Conservation (phyloP, 1,140 invertebrate genomes). For the Nymphalis io region DNA sequence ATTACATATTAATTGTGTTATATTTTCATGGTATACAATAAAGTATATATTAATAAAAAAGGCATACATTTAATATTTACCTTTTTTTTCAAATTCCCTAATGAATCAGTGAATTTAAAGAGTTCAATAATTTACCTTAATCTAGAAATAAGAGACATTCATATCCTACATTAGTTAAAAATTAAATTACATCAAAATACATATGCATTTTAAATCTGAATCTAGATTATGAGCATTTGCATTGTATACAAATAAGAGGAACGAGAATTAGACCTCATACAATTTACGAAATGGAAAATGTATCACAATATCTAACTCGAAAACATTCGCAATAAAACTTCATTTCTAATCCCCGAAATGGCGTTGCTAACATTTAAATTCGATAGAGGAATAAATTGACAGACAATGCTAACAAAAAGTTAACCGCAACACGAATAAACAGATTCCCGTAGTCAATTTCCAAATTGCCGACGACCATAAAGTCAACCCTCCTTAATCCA, state of each 20-base stretch:
- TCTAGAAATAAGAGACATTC: too few relatives aligned
- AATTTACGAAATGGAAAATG: constrained; percentile 21
- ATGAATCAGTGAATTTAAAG: too few relatives aligned
- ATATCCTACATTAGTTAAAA: too few relatives aligned
- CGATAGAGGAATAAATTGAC: constrained; percentile 58
- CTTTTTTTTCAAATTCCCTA: too few relatives aligned
- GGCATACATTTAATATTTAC: too few relatives aligned
- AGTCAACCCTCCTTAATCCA: constrained; percentile 78
- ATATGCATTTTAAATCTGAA: too few relatives aligned
- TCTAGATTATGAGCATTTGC: too few relatives aligned
- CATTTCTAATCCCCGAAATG: constrained; percentile 39
- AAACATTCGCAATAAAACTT: constrained; percentile 31
- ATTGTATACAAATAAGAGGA: not conserved
- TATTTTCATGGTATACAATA: too few relatives aligned
- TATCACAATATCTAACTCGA: constrained; percentile 9
- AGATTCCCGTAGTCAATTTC: constrained; percentile 77
- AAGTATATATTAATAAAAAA: too few relatives aligned
- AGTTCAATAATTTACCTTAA: too few relatives aligned
- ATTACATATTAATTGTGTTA: too few relatives aligned
- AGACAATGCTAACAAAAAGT: constrained; percentile 62
- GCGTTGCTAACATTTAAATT: constrained; percentile 43
- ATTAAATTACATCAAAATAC: too few relatives aligned
- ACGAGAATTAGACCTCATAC: constrained; percentile 7
- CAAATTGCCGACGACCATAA: constrained; percentile 75
- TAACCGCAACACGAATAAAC: constrained; percentile 64